phyloP scores from a whole-genome alignment of 2,888 invertebrate genomes.

The Tillus elongatus region DNA sequence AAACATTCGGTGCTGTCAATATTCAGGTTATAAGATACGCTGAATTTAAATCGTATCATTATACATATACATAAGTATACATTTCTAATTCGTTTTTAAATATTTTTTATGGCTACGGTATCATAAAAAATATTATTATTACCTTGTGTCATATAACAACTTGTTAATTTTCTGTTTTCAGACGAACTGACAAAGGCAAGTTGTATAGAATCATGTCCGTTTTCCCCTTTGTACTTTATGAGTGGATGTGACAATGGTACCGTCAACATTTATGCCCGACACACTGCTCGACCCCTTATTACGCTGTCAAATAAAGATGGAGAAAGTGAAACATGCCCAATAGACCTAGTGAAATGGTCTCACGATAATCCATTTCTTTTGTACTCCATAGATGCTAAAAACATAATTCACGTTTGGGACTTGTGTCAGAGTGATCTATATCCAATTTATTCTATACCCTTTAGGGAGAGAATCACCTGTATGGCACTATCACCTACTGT shows the following conservation, averaged over 20 bases:
- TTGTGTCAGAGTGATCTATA: constrained; percentile 44
- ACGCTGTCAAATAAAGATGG: constrained; percentile 33
- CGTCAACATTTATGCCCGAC: constrained; percentile 41
- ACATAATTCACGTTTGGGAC: constrained; percentile 47
- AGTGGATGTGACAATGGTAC: constrained; percentile 46
- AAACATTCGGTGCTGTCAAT: too few relatives aligned
- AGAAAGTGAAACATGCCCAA: constrained; percentile 27
- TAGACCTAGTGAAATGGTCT: constrained; percentile 47
- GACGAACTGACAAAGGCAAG: too few relatives aligned
- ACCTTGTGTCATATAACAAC: too few relatives aligned
- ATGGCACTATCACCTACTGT: constrained; percentile 41
- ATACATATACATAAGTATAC: too few relatives aligned
- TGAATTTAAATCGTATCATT: too few relatives aligned
- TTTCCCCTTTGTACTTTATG: constrained; percentile 43
- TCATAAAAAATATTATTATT: too few relatives aligned
- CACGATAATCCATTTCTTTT: constrained; percentile 45
- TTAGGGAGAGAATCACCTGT: constrained; percentile 38
- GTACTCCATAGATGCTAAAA: constrained; percentile 42
- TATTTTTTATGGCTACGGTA: too few relatives aligned
- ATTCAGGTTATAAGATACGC: too few relatives aligned
- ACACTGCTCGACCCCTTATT: constrained; percentile 40
- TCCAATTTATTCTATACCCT: constrained; percentile 42
- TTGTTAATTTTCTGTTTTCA: constrained; percentile 24
- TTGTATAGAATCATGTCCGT: constrained; percentile 45
- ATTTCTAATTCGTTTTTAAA: too few relatives aligned